phyloP scores from a whole-genome alignment of 2,888 invertebrate species.

The Coleophora deauratella region DNA sequence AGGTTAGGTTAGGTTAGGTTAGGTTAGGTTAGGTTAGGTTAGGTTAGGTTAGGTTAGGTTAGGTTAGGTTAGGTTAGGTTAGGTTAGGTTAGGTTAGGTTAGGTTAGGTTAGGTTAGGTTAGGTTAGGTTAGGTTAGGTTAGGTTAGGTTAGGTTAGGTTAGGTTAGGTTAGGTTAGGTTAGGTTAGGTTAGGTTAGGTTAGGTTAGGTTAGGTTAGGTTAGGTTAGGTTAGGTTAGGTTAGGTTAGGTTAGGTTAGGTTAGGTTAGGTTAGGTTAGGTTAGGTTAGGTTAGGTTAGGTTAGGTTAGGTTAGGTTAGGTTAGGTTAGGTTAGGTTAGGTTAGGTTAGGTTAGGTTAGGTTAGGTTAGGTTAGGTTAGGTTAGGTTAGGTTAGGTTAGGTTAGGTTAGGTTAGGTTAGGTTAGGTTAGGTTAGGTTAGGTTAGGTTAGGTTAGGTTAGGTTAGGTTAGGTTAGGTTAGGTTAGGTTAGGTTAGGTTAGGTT shows the following conservation, averaged over 20 bases:
- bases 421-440: conserved; percentile 19
- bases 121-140: conserved; percentile 9
- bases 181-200: conserved; percentile 12
- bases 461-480: conserved; percentile 16
- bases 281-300: conserved; percentile 11
- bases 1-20: conserved; percentile 5
- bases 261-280: conserved; percentile 11
- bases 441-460: conserved; percentile 20
- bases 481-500: conserved; percentile 15
- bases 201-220: conserved; percentile 6
- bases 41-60: conserved; percentile 10
- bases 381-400: conserved; percentile 12
- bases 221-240: conserved; percentile 11
- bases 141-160: conserved; percentile 13
- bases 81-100: conserved; percentile 10
- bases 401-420: conserved; percentile 17
- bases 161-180: conserved; percentile 13
- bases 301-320: conserved; percentile 12
- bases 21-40: conserved; percentile 4
- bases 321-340: conserved; percentile 12
- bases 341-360: conserved; percentile 10
- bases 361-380: conserved; percentile 10
- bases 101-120: conserved; percentile 12
- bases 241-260: conserved; percentile 12
- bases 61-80: conserved; percentile 11